A percentile compares a stretch with the other conserved stretches of the same genome.
Conservation (phyloP, 2,888 invertebrate species). For the Andrena hattorfiana region DNA sequence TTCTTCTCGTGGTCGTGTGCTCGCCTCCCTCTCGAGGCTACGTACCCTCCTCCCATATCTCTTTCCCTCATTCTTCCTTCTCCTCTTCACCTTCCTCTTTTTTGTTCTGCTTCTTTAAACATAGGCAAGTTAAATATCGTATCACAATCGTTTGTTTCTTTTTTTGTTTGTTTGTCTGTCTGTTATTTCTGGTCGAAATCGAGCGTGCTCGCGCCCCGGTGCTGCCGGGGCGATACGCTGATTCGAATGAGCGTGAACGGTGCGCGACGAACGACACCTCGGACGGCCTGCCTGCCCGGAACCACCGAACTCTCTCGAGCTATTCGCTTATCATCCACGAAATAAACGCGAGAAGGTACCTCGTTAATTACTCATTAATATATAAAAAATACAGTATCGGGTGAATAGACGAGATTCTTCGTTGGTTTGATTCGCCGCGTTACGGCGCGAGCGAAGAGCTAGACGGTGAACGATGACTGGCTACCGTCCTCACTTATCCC, state of each 20-base stretch:
- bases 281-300: constrained; percentile 54
- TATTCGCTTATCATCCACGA: constrained; percentile 60
- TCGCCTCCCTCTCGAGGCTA: constrained; percentile 65
- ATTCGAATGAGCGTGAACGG: constrained; percentile 38
- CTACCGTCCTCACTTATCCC: neutral
- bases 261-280: constrained; percentile 53
- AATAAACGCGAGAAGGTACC: constrained; percentile 66
- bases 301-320: constrained; percentile 58
- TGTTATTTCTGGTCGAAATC: constrained; percentile 83
- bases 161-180: constrained; percentile 3
- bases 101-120: constrained; percentile 75
- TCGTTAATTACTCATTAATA: constrained; percentile 55
- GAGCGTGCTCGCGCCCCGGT: constrained; percentile 82
- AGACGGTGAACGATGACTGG: constrained; percentile 61
- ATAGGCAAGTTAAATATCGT: constrained; percentile 85
- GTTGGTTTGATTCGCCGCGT: constrained; percentile 69
- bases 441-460: constrained; percentile 55
- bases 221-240: constrained; percentile 75
- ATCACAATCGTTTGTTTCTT: constrained; percentile 82
- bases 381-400: constrained; percentile 70
- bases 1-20: constrained; percentile 74
- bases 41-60: constrained; percentile 63
- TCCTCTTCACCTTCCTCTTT: constrained; percentile 43
- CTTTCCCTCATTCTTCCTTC: neutral
- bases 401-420: constrained; percentile 71